These are phyloP conservation scores for Diadumene lineata DNA, from an alignment of 92 coral and sea anemone genomes.

Conservation along the genomic window DNA sequence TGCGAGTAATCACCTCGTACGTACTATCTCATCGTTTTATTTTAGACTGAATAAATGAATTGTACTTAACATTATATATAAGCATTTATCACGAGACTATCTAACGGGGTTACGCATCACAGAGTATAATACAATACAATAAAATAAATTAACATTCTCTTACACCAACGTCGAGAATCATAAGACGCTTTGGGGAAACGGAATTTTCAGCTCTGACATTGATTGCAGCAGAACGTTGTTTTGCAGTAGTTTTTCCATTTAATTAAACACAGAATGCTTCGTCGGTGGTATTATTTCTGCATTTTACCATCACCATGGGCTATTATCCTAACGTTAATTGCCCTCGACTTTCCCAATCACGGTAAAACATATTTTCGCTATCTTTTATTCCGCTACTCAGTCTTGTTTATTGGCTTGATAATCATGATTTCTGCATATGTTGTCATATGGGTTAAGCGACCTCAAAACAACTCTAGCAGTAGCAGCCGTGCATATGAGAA, in stretches of 20 bases:
- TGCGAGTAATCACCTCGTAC: too few species aligned
- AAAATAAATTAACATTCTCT: too few species aligned
- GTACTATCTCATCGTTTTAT: too few species aligned
- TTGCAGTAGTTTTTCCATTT: conserved; percentile 5
- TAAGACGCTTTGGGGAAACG: too few species aligned
- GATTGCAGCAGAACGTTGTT: conserved; percentile 18
- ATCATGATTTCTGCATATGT: conserved; percentile 15
- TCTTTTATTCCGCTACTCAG: background rate
- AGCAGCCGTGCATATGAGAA: background rate
- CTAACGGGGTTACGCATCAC: too few species aligned
- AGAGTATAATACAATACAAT: too few species aligned
- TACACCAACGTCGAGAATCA: too few species aligned
- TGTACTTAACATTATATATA: too few species aligned
- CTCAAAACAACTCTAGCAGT: background rate
- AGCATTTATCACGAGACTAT: too few species aligned
- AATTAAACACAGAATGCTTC: conserved; percentile 27
- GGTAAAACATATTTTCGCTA: background rate
- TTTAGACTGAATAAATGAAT: too few species aligned
- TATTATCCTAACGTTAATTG: background rate
- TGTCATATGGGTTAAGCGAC: conserved; percentile 1
- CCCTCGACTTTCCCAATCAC: background rate
- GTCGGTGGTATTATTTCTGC: background rate
- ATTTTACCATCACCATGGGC: conserved; percentile 6
- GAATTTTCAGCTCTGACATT: too few species aligned
- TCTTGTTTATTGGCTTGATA: conserved; percentile 1